Conservation (phyloP, 2,113 vertebrate species). For the cattle (Bos taurus) region DNA sequence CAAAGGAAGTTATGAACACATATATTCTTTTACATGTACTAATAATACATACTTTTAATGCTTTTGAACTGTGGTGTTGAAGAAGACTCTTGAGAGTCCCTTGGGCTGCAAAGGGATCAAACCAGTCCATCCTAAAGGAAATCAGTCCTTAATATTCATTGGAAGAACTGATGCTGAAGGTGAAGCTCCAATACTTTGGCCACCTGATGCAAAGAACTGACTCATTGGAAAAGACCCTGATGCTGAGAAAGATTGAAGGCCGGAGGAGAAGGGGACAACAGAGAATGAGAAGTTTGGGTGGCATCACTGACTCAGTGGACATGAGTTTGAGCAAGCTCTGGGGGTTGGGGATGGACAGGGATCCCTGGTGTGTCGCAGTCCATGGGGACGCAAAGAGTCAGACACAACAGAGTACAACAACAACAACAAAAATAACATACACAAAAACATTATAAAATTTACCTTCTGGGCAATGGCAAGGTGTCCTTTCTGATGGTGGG, state of each 20-base stretch:
- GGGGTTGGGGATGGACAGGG: not conserved
- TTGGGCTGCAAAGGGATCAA: not conserved
- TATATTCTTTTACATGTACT: not conserved
- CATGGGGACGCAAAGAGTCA: rapidly evolving
- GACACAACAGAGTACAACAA: not conserved
- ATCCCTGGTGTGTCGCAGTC: not conserved
- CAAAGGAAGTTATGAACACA: not conserved
- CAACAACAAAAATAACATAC: not conserved
- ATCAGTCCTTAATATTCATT: not conserved
- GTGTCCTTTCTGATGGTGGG: not conserved
- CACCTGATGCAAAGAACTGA: not conserved
- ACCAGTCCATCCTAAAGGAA: not conserved
- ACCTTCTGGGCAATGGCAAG: not conserved
- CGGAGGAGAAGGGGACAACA: not conserved
- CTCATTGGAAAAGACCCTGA: not conserved
- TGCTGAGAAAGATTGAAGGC: not conserved
- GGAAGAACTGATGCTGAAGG: not conserved
- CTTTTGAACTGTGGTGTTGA: not conserved
- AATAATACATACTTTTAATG: not conserved
- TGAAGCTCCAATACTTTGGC: not conserved
- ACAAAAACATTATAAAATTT: not conserved
- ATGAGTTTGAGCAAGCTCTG: not conserved
- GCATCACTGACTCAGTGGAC: not conserved
- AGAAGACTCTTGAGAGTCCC: not conserved
- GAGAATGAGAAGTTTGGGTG: not conserved